These are phyloP conservation scores for Myotis findleyi DNA, from an alignment of 2,797 vertebrate species.

Conservation along the genomic window DNA sequence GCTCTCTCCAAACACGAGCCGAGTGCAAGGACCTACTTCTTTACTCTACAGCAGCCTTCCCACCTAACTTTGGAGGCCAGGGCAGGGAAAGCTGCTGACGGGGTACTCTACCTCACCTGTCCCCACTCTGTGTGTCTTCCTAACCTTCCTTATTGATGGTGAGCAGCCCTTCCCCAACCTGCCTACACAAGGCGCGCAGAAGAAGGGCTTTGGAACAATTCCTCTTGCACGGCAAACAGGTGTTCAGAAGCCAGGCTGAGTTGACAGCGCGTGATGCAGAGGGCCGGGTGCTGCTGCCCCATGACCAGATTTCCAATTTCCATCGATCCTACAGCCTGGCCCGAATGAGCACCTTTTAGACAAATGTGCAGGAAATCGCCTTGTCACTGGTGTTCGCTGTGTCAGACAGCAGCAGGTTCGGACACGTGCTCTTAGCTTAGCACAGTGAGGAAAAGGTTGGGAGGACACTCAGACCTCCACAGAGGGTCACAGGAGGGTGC, in stretches of 20 bases:
- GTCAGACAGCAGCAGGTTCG: background rate
- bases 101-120: fast-evolving
- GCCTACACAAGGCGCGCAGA: background rate
- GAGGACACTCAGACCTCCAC: background rate
- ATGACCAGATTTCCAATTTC: background rate
- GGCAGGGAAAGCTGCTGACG: background rate
- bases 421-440: background rate
- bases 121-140: background rate
- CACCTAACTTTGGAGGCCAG: background rate
- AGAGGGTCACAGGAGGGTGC: background rate
- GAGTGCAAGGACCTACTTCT: background rate
- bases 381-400: background rate
- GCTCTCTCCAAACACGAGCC: background rate
- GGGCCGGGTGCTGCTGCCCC: background rate
- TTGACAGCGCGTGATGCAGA: fast-evolving
- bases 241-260: background rate
- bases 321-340: background rate
- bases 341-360: background rate
- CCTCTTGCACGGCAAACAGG: background rate
- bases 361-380: background rate
- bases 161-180: background rate
- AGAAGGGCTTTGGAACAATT: background rate
- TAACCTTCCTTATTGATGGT: background rate
- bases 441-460: background rate
- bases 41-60: background rate